Evolutionary conservation across 2,797 vertebrate species (phyloP), one percentile per base, ranked within the genome.

Genomic region (Anguilla marmorata): DNA sequence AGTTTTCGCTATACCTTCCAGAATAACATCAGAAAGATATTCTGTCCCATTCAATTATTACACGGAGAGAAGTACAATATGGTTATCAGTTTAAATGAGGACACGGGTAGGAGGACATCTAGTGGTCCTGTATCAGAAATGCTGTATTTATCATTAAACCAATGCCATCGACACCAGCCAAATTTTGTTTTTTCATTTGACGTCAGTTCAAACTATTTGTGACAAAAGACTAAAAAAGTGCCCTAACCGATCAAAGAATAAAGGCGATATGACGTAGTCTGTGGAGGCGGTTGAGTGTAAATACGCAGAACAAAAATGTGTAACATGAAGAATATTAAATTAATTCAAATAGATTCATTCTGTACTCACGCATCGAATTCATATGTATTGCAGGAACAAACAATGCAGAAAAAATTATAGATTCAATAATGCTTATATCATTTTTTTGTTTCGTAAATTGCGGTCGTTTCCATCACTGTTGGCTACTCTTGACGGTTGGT

Each of bases 101-200:
- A 30, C 56, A 66, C 79, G 45, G 11, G 91, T 92, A 93, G 86
- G 86, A 91, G 90, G 93, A 89, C 92, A 87, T 92, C 93, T 91
- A 89, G 92, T 90, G 94, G 93, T 48, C 58, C 27, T 45, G 33
- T 21, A 83, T 37, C n/a, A 66, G 60, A 33, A 52, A 6, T 45
- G 12, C 16, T 30, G 2, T 12, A 74, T 74, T 30, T 30, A 30
- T 30, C 33, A 33, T 74, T 74, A 12, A 37, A 33, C 37, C 4
- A 79, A 8, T 79, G 33, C 33, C 16, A 19, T 21, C 4, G 16
- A 79, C 4, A 41, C 19, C 33, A 79, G 45, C 45, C 37, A 21
- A 79, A 21, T 7, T 16, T 79, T 45, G 1, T 19, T 45, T 79
- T 79, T 76, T 76, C 3, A 4, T 76, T 76, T 14, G 33, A 7